phyloP scores from a whole-genome alignment of 2,888 invertebrate species.

The Endomychus coccineus region DNA sequence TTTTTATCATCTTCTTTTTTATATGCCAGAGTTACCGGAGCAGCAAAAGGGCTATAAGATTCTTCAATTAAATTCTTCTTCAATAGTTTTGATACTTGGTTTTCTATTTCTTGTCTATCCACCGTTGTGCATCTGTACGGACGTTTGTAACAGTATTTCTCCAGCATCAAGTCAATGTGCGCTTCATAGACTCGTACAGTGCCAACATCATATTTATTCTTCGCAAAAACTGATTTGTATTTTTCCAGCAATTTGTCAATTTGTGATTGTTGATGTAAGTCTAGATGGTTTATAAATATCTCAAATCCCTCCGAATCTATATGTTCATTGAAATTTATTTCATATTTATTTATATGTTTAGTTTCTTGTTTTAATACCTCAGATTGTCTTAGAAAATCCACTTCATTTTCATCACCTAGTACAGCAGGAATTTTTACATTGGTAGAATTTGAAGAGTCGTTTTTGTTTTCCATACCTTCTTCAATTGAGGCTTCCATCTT shows the following conservation, averaged over 20 bases:
- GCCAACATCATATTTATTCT: conserved; percentile 20
- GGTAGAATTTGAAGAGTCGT: too few species aligned
- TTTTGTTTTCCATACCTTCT: too few species aligned
- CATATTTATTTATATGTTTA: too few species aligned
- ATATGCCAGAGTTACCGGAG: conserved; percentile 24
- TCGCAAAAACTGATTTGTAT: conserved; percentile 18
- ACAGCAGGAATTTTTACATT: too few species aligned
- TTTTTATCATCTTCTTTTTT: conserved; percentile 29
- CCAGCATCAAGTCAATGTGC: conserved; percentile 17
- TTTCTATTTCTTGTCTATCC: conserved; percentile 22
- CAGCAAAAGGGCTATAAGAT: conserved; percentile 18
- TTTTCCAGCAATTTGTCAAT: too few species aligned
- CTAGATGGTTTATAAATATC: conserved; percentile 15
- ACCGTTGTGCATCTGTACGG: conserved; percentile 19
- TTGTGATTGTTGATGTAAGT: conserved; percentile 6
- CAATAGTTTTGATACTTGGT: conserved; percentile 17
- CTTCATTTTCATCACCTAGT: too few species aligned
- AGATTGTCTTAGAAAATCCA: too few species aligned
- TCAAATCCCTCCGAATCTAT: conserved; percentile 13
- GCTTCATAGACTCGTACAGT: conserved; percentile 18
- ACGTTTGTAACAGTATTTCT: conserved; percentile 10
- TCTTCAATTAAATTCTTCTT: conserved; percentile 21
- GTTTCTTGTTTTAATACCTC: too few species aligned
- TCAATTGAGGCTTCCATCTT: too few species aligned
- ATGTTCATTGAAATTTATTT: conserved; percentile 17